These are phyloP conservation scores for Epinephelus coioides DNA, from an alignment of 2,797 vertebrate species.

Conservation along the genomic window DNA sequence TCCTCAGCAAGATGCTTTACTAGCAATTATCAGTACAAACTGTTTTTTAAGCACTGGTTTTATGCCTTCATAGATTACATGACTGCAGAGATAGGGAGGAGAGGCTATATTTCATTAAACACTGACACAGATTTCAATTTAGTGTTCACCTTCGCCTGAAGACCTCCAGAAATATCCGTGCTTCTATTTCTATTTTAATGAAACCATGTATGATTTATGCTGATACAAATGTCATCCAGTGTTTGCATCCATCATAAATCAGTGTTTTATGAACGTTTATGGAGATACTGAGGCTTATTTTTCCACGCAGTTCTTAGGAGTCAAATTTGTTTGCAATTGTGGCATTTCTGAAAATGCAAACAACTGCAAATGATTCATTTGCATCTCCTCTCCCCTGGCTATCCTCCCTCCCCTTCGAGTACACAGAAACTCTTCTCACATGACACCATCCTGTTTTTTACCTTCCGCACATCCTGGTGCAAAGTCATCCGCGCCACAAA, in stretches of 20 bases:
- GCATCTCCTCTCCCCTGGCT: constrained; percentile 70
- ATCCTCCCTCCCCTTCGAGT: constrained; percentile 56
- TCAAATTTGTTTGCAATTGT: constrained; percentile 61
- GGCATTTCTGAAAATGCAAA: constrained; percentile 77
- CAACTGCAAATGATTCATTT: constrained; percentile 82
- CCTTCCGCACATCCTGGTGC: constrained; percentile 75
- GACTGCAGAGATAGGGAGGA: not conserved
- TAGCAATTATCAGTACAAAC: not conserved
- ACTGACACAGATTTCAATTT: not conserved
- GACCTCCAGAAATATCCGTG: not conserved
- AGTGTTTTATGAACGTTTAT: constrained; percentile 21
- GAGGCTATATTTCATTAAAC: constrained; percentile 1
- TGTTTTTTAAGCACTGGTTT: constrained; percentile 12
- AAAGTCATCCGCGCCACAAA: not conserved
- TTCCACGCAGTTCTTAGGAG: constrained; percentile 22
- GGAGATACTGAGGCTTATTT: constrained; percentile 10
- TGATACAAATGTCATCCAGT: constrained; percentile 3
- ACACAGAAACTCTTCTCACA: constrained; percentile 71
- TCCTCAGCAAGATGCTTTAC: constrained; percentile 15
- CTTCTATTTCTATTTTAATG: not conserved
- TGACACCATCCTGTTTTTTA: constrained; percentile 79
- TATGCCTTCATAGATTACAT: constrained; percentile 27
- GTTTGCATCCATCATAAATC: constrained; percentile 50
- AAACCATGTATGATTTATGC: not conserved
- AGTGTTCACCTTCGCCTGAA: not conserved